Evolutionary conservation across 2,797 vertebrate species (phyloP), one percentile per base, ranked within the genome.

Genomic region (Potorous gilbertii): DNA sequence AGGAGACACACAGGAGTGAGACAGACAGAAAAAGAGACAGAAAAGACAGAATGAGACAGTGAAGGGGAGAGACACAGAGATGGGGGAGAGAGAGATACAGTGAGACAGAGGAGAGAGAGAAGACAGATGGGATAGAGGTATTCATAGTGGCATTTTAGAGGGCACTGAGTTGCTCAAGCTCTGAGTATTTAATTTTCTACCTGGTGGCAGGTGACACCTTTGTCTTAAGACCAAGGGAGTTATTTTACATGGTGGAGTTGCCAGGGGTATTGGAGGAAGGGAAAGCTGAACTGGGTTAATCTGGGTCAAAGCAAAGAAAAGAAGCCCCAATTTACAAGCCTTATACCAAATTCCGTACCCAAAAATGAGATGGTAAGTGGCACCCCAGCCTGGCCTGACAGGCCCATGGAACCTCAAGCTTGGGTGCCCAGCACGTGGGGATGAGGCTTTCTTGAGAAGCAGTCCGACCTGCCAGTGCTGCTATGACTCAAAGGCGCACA

Each of bases 401-500:
- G 31, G 31, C 74, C 74, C n/a, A 54, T 74, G 93, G 55, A 94
- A 8, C 4, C 40, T 87, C 52, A 92, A 5, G 28, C n/a, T 50
- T 95, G 12, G n/a, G 21, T 29, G 11, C 40, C 74, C 1, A 34
- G 13, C 27, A 52, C 1, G 4, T 46, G 8, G 92, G 55, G 6
- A n/a, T 9, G 94, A 13, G n/a, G 56, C 56, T 91, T 87, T 31
- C 24, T 28, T 18, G 3, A 40, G 34, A 62, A 55, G 16, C 3
- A 12, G 28, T 2, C 3, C 5, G 95, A 97, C 94, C 96, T 95
- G 87, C 59, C 97, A 97, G 96, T 94, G 93, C 94, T 97, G 50
- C 90, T 97, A 91, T 54, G 28, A 92, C 55, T 95, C 97, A 96
- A 56, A 97, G 91, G 95, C 93, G 90, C 95, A 55, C 24, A 46